phyloP scores from a whole-genome alignment of 64 coral and sea anemone genomes.

The Acropora tenuis region DNA sequence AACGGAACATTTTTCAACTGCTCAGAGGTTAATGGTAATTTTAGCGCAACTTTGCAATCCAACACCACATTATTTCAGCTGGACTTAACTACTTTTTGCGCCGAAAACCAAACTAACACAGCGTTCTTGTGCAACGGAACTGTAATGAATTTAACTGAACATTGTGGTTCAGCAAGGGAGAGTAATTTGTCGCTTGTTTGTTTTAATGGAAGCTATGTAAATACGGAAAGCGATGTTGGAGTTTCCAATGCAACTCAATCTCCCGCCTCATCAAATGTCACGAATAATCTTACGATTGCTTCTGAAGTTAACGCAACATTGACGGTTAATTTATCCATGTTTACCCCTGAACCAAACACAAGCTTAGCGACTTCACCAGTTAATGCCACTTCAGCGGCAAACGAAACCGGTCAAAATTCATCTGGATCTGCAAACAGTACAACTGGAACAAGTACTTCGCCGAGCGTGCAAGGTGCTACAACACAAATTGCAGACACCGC shows the following conservation, averaged over 20 bases:
- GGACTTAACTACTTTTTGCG: constrained; percentile 61
- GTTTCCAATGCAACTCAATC: constrained; percentile 35
- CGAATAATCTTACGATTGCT: constrained; percentile 1
- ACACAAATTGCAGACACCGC: neutral
- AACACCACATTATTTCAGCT: constrained; percentile 6
- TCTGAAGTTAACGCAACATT: constrained; percentile 2
- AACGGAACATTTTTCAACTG: constrained; percentile 52
- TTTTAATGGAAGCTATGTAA: constrained; percentile 25
- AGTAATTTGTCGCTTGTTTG: constrained; percentile 38
- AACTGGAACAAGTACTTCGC: constrained; percentile 2
- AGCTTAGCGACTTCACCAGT: neutral
- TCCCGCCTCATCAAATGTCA: constrained; percentile 19
- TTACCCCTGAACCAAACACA: neutral
- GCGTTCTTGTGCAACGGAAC: constrained; percentile 41
- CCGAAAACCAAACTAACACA: neutral
- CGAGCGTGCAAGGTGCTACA: neutral
- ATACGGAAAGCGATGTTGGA: neutral
- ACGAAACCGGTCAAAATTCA: neutral
- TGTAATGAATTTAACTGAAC: constrained; percentile 46
- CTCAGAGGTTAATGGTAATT: neutral
- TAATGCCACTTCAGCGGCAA: neutral
- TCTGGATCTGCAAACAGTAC: neutral
- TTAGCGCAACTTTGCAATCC: neutral
- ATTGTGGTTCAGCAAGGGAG: constrained; percentile 13
- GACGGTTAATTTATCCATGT: neutral